phyloP scores from a whole-genome alignment of 2,888 invertebrate species.

The Lydus trimaculatus region DNA sequence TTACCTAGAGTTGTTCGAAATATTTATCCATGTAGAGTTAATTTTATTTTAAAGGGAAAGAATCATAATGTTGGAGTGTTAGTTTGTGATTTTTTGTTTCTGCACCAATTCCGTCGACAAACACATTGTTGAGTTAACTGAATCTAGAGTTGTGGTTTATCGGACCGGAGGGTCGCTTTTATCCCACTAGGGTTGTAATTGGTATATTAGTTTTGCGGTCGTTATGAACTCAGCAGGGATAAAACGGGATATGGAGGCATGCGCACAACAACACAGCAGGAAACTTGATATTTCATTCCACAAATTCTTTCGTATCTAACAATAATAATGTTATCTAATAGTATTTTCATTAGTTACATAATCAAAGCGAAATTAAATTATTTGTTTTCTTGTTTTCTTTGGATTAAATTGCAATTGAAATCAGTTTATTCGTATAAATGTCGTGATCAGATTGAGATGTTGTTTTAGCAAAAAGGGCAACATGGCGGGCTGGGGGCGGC shows the following conservation, averaged over 20 bases:
- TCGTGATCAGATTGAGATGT: conserved; percentile 21
- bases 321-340: neutral
- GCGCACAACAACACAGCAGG: conserved; percentile 27
- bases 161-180: conserved; percentile 42
- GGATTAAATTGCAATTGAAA: neutral
- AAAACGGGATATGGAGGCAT: conserved; percentile 36
- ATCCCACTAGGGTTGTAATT: conserved; percentile 56
- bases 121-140: conserved; percentile 33
- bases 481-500: conserved; percentile 27
- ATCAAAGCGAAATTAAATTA: neutral
- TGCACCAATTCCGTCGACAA: conserved; percentile 27
- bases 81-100: conserved; percentile 4
- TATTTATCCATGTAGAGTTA: neutral
- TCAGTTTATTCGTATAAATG: conserved; percentile 1
- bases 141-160: conserved; percentile 34
- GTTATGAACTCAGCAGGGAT: conserved; percentile 55
- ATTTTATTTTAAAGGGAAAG: neutral
- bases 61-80: neutral
- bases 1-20: neutral
- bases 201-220: conserved; percentile 61
- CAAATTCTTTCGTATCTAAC: neutral
- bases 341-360: neutral
- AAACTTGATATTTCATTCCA: conserved; percentile 9
- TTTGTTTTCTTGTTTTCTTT: neutral
- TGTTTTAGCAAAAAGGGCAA: conserved; percentile 17